These are phyloP conservation scores for Scaeva pyrastri DNA, from an alignment of 2,888 invertebrate genomes.

Conservation along the genomic window DNA sequence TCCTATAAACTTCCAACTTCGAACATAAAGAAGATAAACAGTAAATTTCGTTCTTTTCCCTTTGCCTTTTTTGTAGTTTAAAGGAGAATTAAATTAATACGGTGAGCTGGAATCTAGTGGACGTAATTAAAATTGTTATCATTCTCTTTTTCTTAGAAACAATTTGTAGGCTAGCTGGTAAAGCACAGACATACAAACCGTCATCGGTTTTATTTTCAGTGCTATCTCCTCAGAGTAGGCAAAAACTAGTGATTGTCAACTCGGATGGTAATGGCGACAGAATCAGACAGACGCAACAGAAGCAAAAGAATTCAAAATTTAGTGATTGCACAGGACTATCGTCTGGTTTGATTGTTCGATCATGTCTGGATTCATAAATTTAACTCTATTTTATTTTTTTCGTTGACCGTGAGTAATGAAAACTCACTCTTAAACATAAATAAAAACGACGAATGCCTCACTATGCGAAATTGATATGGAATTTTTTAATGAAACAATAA, in stretches of 20 bases:
- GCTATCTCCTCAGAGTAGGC: conserved; percentile 19
- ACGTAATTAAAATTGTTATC: background rate
- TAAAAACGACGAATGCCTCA: background rate
- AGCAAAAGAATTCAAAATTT: conserved; percentile 10
- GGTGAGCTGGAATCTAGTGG: conserved; percentile 13
- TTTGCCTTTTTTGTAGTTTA: too few relatives aligned
- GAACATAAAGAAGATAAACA: conserved; percentile 41
- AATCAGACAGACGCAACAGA: conserved; percentile 20
- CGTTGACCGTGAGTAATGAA: background rate
- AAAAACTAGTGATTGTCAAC: conserved; percentile 12
- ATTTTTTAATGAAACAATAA: background rate
- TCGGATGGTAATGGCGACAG: background rate
- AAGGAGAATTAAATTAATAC: background rate
- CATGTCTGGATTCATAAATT: background rate
- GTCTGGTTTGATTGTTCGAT: background rate
- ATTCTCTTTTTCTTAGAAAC: background rate
- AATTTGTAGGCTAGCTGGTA: background rate
- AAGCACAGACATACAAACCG: background rate
- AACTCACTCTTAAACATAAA: background rate
- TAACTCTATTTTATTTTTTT: background rate
- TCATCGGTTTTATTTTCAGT: background rate
- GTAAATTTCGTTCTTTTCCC: background rate
- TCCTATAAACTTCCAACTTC: conserved; percentile 33
- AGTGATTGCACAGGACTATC: background rate
- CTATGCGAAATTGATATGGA: background rate